These are phyloP conservation scores for Meloidogyne exigua DNA, from an alignment of 1,140 invertebrate genomes.

Conservation along the genomic window DNA sequence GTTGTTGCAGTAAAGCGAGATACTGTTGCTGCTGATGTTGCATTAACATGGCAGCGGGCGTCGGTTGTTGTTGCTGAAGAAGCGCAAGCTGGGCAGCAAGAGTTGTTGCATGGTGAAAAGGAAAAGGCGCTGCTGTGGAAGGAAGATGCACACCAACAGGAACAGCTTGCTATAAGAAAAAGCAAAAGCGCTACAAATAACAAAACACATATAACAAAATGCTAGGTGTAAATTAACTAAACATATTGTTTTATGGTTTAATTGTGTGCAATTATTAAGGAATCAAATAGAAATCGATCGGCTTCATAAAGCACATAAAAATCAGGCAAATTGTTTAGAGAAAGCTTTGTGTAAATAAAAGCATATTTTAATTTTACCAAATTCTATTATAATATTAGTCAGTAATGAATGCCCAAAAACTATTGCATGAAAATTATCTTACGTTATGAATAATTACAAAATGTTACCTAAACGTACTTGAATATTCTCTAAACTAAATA, in stretches of 20 bases:
- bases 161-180: constrained; percentile 7
- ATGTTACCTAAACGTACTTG: too few species aligned
- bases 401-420: too few species aligned
- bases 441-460: too few species aligned
- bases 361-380: not conserved
- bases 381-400: too few species aligned
- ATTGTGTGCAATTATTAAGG: not conserved
- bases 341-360: constrained; percentile 5
- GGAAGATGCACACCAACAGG: constrained; percentile 7
- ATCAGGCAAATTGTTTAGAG: not conserved
- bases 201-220: not conserved
- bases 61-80: constrained; percentile 33
- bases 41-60: not conserved
- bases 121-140: constrained; percentile 26
- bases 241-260: not conserved
- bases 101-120: constrained; percentile 63
- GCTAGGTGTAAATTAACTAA: not conserved
- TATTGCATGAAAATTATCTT: not conserved
- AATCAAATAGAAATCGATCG: not conserved
- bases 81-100: constrained; percentile 28
- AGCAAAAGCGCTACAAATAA: not conserved
- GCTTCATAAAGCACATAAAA: not conserved
- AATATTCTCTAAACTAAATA: too few species aligned
- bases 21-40: constrained; percentile 14
- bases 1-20: not conserved